Evolutionary conservation across 2,888 invertebrate species (phyloP), one percentile per base, ranked within the genome.

Genomic region (Ophion ventricosus): DNA sequence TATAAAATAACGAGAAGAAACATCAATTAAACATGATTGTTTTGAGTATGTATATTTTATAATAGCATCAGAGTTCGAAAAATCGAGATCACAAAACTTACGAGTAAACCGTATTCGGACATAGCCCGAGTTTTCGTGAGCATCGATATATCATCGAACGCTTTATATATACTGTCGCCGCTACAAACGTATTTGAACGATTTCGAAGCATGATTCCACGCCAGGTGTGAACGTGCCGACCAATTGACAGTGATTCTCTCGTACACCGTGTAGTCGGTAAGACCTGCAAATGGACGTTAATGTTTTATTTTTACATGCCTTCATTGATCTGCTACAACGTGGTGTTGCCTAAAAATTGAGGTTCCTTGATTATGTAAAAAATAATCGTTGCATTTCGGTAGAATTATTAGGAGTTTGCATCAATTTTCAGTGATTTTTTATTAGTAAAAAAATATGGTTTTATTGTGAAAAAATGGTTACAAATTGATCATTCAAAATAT

Each of bases 221-320:
- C 95, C 66, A 97, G 94, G 90, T 95, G 95, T 14, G 95, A 95
- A 77, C 95, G 95, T 17, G 97, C 95, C 11, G 97, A 97, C 97
- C 97, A 97, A 90, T 96, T 95, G 88, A 98, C 94, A 26, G 97
- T 97, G 89, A 97, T 97, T 88, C 98, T 95, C 93, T 98, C 98
- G 92, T 96, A 96, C 85, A 98, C 96, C 49, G 95, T 96, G 90
- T 96, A 96, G 94, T 98, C 97, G 61, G 95, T 95, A 57, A 98
- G 94, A 20, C 91, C 92, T 92, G 72, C 40, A 56, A 82, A 49
- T 64, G 14, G 17, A 7, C 17, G 10, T 0, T 7, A 25, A 25
- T 1, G 17, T 17, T 25, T 54, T 20, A n/a, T 66, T 43, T 35
- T 66, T 23, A 59, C 4, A 26, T 40, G 26, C 29, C 8, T 1